Evolutionary conservation across 2,888 invertebrate genomes (phyloP).

Genomic region (Chaitophorus viminalis): DNA sequence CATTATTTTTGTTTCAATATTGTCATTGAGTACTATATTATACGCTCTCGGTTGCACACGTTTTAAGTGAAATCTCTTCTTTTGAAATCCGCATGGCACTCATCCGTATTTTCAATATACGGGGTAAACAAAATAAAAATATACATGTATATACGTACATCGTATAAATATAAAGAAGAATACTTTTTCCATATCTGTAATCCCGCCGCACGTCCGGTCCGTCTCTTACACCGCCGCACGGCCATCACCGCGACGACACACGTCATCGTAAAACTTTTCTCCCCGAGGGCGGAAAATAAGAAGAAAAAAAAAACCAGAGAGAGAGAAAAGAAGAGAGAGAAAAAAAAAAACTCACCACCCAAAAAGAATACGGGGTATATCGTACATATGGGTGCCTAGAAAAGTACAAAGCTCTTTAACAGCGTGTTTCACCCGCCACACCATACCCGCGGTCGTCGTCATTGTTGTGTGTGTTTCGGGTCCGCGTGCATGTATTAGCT

Average conservation of each 20-base stretch:
- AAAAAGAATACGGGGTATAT: not conserved
- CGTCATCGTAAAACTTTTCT: conserved; percentile 15
- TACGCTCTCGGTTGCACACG: not conserved
- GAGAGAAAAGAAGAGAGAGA: not conserved
- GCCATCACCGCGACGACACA: not conserved
- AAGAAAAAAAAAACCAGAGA: not conserved
- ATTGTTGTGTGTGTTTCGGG: conserved; percentile 13
- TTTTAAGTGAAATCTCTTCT: conserved; percentile 24
- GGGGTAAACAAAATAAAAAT: conserved; percentile 20
- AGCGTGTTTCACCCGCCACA: not conserved
- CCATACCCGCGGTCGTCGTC: not conserved
- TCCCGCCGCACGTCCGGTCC: not conserved
- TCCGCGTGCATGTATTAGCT: conserved; percentile 14
- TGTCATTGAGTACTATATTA: not conserved
- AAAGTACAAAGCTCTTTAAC: conserved; percentile 43
- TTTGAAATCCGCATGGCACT: conserved; percentile 43
- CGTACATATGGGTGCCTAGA: not conserved
- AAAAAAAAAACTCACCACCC: not conserved
- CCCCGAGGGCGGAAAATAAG: not conserved
- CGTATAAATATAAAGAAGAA: not conserved
- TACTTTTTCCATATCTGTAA: not conserved
- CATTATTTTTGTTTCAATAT: conserved; percentile 31
- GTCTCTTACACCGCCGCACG: not conserved
- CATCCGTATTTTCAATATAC: conserved; percentile 49
- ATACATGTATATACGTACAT: too few species aligned